Evolutionary conservation across 2,888 invertebrate species (phyloP).

Genomic region (Notodonta ziczac): DNA sequence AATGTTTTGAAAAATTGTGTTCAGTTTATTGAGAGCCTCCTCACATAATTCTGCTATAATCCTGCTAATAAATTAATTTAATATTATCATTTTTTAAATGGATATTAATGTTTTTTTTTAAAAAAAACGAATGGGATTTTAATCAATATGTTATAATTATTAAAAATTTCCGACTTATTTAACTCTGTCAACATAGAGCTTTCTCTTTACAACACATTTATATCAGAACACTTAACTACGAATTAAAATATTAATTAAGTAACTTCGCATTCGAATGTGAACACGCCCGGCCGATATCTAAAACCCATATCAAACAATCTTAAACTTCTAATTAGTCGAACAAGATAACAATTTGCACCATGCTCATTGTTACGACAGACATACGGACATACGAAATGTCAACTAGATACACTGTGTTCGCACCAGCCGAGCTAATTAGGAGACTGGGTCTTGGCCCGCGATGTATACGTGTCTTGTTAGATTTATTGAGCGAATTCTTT

Average conservation of each 20-base stretch:
- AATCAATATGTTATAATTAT: no score
- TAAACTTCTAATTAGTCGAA: constrained; percentile 66
- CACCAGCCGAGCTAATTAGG: constrained; percentile 68
- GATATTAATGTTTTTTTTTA: no score
- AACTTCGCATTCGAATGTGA: constrained; percentile 21
- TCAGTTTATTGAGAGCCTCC: no score
- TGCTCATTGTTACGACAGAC: constrained; percentile 61
- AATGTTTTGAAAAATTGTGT: no score
- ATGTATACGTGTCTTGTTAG: not conserved
- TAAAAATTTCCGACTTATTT: no score
- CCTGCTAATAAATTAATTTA: no score
- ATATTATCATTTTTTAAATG: no score
- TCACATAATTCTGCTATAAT: no score
- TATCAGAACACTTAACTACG: constrained; percentile 7
- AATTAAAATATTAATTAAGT: constrained; percentile 1
- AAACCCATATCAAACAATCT: constrained; percentile 29
- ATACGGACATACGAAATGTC: constrained; percentile 74
- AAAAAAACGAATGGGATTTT: no score
- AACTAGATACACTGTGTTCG: constrained; percentile 62
- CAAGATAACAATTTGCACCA: constrained; percentile 69
- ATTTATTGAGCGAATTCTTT: not conserved
- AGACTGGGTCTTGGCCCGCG: constrained; percentile 19
- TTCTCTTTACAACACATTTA: not conserved
- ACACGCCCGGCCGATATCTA: constrained; percentile 30
- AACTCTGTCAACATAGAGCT: no score